Conservation (phyloP, 1,140 invertebrate genomes). For the Chrysopa pallens region DNA sequence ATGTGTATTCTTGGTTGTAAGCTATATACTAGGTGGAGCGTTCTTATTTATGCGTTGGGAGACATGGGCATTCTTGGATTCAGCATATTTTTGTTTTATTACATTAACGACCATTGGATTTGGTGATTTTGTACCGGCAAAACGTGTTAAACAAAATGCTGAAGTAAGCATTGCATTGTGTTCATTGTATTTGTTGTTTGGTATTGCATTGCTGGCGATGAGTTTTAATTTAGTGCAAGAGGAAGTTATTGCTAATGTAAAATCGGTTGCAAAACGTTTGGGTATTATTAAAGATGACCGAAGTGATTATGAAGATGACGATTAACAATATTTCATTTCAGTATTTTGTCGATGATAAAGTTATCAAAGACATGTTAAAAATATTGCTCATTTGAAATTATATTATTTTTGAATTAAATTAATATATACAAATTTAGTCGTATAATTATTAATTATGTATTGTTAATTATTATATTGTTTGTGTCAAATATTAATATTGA, state of each 20-base stretch:
- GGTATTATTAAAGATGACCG: constrained; percentile 69
- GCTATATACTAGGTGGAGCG: constrained; percentile 76
- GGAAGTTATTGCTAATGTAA: constrained; percentile 74
- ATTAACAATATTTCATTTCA: too few relatives aligned
- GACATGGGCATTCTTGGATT: constrained; percentile 74
- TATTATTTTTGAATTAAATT: too few relatives aligned
- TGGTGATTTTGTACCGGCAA: constrained; percentile 83
- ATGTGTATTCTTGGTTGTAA: constrained; percentile 72
- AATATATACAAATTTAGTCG: too few relatives aligned
- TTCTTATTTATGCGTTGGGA: constrained; percentile 76
- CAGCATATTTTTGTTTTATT: constrained; percentile 91
- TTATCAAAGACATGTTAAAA: too few relatives aligned
- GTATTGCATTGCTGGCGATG: constrained; percentile 94
- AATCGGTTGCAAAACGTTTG: constrained; percentile 58
- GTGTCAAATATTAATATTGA: too few relatives aligned
- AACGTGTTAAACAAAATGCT: constrained; percentile 46
- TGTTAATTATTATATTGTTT: too few relatives aligned
- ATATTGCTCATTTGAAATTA: too few relatives aligned
- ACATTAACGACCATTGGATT: constrained; percentile 91
- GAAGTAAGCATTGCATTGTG: constrained; percentile 76
- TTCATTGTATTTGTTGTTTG: constrained; percentile 84
- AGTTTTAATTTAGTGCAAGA: constrained; percentile 95
- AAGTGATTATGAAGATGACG: constrained; percentile 29
- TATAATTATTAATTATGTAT: too few relatives aligned
- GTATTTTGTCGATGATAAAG: too few relatives aligned